Evolutionary conservation across 23 tunicate species (phyloP), one percentile per base, ranked within the genome.

Genomic region (Botrylloides violaceus): DNA sequence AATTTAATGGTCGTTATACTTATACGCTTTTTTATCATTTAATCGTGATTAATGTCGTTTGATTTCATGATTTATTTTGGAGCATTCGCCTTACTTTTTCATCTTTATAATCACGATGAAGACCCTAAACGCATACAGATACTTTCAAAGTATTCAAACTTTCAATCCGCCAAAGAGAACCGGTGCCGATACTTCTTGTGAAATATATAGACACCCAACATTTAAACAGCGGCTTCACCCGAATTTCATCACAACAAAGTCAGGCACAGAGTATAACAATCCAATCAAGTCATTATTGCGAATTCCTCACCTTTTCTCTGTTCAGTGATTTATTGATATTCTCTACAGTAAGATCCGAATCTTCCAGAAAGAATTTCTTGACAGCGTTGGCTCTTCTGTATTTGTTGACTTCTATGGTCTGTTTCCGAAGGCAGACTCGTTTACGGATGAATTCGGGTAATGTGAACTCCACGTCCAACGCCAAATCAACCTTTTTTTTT

Each of bases 391-490:
- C 71, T 60, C 74, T 78, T 35, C 90, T 35, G 75, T 90, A 90
- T 61, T 83, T 83, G 81, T 90, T 90, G 29, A 90, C 77, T 78
- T 90, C 90, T n/a, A 90, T 55, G 31, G 50, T 90, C 66, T 90
- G 97, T 47, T 77, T 83, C 34, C 97, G 82, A 0, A 83, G 53
- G 35, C 90, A 79, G 33, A 79, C 36, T 34, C 68, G 66, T 72
- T 90, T 90, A 2, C 97, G 70, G 29, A 90, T 32, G 32, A 83
- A 83, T 35, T 85, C 88, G 7, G 97, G 97, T 0, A 90, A 55
- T 19, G 86, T 80, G 64, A 90, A 90, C 36, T 90, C 97, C 1
- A 90, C 97, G 36, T 90, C 97, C 64, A 90, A 48, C 9, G 97
- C 79, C 19, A 80, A 75, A 64, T 77, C 96, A 34, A 88, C 96